phyloP scores from a whole-genome alignment of 1,140 invertebrate genomes.

The Sycophila sp. region DNA sequence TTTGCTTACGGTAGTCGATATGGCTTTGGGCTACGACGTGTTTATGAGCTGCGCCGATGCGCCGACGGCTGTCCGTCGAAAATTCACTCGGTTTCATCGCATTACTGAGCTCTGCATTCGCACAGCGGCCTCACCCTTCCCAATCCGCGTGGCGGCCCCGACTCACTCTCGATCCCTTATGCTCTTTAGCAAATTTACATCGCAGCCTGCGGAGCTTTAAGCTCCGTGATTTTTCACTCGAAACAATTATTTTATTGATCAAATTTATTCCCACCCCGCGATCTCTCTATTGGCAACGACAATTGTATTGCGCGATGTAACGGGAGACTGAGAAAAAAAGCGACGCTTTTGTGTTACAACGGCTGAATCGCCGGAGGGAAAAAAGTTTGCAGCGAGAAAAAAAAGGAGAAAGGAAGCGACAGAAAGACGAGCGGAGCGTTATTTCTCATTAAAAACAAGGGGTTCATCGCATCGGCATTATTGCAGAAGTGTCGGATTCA shows the following conservation, averaged over 20 bases:
- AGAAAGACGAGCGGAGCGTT: conserved; percentile 14
- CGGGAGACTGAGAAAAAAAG: too few species aligned
- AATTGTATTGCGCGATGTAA: too few species aligned
- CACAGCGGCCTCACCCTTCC: background rate
- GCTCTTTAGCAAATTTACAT: too few species aligned
- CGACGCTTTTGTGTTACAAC: too few species aligned
- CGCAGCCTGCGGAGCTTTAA: too few species aligned
- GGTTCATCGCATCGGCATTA: conserved; percentile 62
- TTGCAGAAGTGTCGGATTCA: conserved; percentile 53
- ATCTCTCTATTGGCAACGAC: too few species aligned
- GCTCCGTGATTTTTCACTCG: too few species aligned
- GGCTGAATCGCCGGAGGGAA: too few species aligned
- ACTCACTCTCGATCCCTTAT: too few species aligned
- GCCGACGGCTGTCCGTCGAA: conserved; percentile 55
- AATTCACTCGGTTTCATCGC: conserved; percentile 46
- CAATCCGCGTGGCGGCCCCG: background rate
- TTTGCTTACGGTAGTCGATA: conserved; percentile 61
- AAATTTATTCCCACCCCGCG: too few species aligned
- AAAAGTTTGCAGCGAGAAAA: too few species aligned
- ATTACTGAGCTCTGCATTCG: background rate
- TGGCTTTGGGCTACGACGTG: conserved; percentile 59
- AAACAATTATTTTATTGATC: too few species aligned
- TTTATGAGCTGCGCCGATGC: conserved; percentile 56
- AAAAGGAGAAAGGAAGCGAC: background rate
- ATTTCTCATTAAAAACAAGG: conserved; percentile 65